Conservation (phyloP, 2,113 vertebrate genomes). For the Redunca redunca region DNA sequence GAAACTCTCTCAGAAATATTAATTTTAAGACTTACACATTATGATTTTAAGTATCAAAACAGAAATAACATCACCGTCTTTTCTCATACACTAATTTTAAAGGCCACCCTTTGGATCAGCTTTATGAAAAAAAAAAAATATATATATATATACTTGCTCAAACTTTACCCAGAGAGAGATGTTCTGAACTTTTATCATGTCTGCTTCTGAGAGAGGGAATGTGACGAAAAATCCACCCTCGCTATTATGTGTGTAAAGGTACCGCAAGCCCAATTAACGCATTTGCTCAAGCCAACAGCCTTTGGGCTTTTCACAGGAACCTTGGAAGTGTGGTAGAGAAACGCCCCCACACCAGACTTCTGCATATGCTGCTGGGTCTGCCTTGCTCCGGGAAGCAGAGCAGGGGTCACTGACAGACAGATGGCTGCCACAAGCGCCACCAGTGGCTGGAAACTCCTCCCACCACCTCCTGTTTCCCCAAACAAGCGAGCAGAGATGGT, state of each 20-base stretch:
- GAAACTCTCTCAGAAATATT: neutral
- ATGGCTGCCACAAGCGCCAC: constrained; percentile 33
- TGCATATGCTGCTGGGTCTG: constrained; percentile 57
- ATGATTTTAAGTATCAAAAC: neutral
- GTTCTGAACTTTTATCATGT: neutral
- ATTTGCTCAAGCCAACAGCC: constrained; percentile 54
- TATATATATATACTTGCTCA: neutral
- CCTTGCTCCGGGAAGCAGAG: constrained; percentile 1
- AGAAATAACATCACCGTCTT: neutral
- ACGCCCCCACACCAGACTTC: constrained; percentile 15
- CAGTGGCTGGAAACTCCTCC: neutral
- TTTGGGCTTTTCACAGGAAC: constrained; percentile 44
- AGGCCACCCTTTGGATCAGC: neutral
- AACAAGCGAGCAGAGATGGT: neutral
- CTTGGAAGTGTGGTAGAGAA: constrained; percentile 9
- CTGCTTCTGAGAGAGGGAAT: neutral
- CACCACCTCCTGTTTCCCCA: neutral
- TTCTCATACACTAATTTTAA: neutral
- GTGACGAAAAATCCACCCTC: neutral
- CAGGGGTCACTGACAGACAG: constrained; percentile 51
- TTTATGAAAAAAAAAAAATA: neutral
- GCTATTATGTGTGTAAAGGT: constrained; percentile 5
- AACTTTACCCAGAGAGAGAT: neutral
- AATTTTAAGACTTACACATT: neutral
- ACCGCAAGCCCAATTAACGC: constrained; percentile 50